Conservation (phyloP, 1,140 invertebrate species). For the Dinoponera quadriceps region DNA sequence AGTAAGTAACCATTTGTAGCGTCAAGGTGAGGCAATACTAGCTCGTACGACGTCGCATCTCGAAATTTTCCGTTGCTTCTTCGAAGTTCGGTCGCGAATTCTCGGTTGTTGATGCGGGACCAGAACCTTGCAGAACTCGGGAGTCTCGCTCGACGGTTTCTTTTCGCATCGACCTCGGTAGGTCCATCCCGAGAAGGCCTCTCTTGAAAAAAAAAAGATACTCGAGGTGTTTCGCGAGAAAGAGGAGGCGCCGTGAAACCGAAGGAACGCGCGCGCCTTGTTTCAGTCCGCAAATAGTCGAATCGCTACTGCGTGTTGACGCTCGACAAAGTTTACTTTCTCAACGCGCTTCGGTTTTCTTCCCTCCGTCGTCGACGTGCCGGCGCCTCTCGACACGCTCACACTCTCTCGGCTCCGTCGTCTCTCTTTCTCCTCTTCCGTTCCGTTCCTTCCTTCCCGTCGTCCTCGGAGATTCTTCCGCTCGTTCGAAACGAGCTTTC, state of each 20-base stretch:
- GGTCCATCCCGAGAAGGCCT: too few relatives aligned
- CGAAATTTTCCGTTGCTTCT: too few relatives aligned
- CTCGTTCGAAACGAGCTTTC: slow-evolving; percentile 31
- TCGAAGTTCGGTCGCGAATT: too few relatives aligned
- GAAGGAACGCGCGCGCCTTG: not conserved
- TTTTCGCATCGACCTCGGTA: too few relatives aligned
- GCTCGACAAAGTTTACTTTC: slow-evolving; percentile 40
- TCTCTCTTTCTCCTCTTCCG: not conserved
- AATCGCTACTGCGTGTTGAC: slow-evolving; percentile 36
- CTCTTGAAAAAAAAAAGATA: too few relatives aligned
- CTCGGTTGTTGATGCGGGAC: too few relatives aligned
- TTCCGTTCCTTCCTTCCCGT: not conserved
- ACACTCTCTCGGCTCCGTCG: too few relatives aligned
- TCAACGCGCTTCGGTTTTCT: not conserved
- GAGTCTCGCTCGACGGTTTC: too few relatives aligned
- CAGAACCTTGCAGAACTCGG: too few relatives aligned
- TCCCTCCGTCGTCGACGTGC: not conserved
- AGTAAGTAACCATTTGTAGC: too few relatives aligned
- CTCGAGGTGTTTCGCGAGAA: not conserved
- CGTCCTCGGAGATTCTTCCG: not conserved
- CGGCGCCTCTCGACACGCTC: not conserved
- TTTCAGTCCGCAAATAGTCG: slow-evolving; percentile 43
- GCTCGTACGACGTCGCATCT: too few relatives aligned
- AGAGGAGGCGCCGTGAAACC: not conserved
- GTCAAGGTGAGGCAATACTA: too few relatives aligned